These are phyloP conservation scores for Chloroclysta siterata DNA, from an alignment of 2,888 invertebrate species.

Conservation along the genomic window DNA sequence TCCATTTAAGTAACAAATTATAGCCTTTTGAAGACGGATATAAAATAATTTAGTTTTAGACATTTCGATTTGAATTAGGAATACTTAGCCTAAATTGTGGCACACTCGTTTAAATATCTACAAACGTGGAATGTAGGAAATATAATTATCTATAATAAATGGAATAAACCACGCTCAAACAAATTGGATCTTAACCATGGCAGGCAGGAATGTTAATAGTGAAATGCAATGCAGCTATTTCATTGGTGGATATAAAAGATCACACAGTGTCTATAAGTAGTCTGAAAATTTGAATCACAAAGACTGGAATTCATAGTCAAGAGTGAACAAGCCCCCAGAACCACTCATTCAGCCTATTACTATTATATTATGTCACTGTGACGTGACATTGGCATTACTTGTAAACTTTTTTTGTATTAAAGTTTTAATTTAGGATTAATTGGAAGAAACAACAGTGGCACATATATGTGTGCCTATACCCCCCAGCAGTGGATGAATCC, in stretches of 20 bases:
- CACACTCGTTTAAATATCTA: slow-evolving; percentile 19
- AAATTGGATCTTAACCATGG: slow-evolving; percentile 2
- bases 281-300: background rate
- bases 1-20: slow-evolving; percentile 7
- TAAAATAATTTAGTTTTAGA: slow-evolving; percentile 8
- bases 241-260: slow-evolving; percentile 24
- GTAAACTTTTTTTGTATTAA: too few relatives aligned
- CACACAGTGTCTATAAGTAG: slow-evolving; percentile 19
- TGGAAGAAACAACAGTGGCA: too few relatives aligned
- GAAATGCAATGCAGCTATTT: background rate
- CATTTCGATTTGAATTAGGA: slow-evolving; percentile 4
- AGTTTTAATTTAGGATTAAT: too few relatives aligned
- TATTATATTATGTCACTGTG: too few relatives aligned
- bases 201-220: slow-evolving; percentile 12
- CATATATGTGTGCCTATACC: too few relatives aligned
- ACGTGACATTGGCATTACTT: too few relatives aligned
- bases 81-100: slow-evolving; percentile 14
- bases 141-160: background rate
- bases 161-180: background rate
- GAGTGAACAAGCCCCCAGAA: background rate
- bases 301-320: background rate
- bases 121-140: slow-evolving; percentile 24
- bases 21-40: slow-evolving; percentile 22
- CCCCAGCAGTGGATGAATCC: too few relatives aligned
- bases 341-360: background rate